These are phyloP conservation scores for Albula glossodonta DNA, from an alignment of 2,113 vertebrate genomes.

Conservation along the genomic window DNA sequence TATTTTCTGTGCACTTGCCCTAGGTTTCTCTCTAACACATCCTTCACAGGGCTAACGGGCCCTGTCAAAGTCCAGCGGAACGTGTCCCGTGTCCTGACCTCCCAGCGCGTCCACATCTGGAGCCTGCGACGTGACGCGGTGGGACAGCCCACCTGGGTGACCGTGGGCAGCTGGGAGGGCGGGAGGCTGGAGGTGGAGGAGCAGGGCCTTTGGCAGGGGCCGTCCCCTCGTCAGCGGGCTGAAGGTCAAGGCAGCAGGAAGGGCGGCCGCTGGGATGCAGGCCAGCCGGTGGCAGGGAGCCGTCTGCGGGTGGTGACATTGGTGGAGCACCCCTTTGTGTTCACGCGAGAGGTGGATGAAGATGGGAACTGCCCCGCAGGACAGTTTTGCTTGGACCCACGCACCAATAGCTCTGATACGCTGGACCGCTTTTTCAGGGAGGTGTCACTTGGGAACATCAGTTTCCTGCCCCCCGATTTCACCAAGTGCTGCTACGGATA, in stretches of 20 bases:
- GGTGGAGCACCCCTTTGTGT: slow-evolving; percentile 89
- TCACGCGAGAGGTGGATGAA: slow-evolving; percentile 81
- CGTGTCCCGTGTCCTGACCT: slow-evolving; percentile 61
- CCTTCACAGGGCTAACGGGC: slow-evolving; percentile 80
- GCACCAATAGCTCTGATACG: slow-evolving; percentile 71
- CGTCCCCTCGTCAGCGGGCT: slow-evolving; percentile 20
- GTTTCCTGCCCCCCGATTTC: slow-evolving; percentile 64
- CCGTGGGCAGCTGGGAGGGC: slow-evolving; percentile 77
- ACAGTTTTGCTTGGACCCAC: slow-evolving; percentile 82
- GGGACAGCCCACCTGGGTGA: slow-evolving; percentile 86
- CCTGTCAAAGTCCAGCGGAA: slow-evolving; percentile 57
- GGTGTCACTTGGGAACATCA: slow-evolving; percentile 62
- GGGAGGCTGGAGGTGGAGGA: slow-evolving; percentile 76
- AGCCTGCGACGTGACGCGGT: slow-evolving; percentile 72
- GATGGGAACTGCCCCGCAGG: slow-evolving; percentile 84
- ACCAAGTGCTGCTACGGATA: slow-evolving; percentile 93
- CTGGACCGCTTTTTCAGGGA: slow-evolving; percentile 74
- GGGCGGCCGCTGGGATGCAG: slow-evolving; percentile 50
- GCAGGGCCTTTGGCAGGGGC: slow-evolving; percentile 60
- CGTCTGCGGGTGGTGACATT: slow-evolving; percentile 84
- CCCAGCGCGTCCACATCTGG: slow-evolving; percentile 80
- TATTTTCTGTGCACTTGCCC: slow-evolving; percentile 14
- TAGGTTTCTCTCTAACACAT: slow-evolving; percentile 83
- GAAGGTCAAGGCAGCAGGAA: slow-evolving; percentile 42
- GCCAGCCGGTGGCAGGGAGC: slow-evolving; percentile 40